A percentile compares a stretch with the other conserved stretches of the same genome.
Conservation (phyloP, 2,888 invertebrate species). For the Sinohyriopsis cumingii region DNA sequence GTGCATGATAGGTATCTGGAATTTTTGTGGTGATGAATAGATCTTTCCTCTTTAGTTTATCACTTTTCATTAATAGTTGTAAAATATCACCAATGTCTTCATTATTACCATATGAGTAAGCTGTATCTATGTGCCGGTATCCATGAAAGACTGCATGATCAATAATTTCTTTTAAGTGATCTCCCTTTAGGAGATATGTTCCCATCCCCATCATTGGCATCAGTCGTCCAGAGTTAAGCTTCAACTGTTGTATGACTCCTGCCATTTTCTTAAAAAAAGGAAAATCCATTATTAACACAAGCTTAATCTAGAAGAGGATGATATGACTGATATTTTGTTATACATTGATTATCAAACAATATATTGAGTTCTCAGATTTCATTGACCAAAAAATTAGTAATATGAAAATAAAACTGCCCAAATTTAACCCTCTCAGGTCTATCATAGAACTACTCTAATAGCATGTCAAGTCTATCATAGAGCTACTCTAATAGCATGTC, state of each 20-base stretch:
- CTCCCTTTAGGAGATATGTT: conserved; percentile 42
- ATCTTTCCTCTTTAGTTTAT: conserved; percentile 44
- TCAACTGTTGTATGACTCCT: conserved; percentile 7
- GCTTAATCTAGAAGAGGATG: no score
- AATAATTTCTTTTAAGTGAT: conserved; percentile 38
- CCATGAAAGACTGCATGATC: conserved; percentile 48
- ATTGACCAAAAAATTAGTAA: no score
- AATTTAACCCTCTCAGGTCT: no score
- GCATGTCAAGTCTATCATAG: no score
- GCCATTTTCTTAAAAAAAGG: neutral
- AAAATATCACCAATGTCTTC: conserved; percentile 50
- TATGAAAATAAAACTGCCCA: no score
- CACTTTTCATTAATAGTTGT: conserved; percentile 31
- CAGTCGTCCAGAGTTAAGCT: conserved; percentile 23
- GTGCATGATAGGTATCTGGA: conserved; percentile 34
- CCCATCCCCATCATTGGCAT: conserved; percentile 53
- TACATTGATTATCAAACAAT: no score
- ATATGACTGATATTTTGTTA: no score
- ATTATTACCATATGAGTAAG: conserved; percentile 52
- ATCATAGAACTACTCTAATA: no score
- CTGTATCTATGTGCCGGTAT: conserved; percentile 58
- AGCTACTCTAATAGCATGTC: no score
- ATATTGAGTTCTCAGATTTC: no score
- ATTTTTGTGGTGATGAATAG: conserved; percentile 58
- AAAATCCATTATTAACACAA: no score